A percentile compares a stretch with the other conserved stretches of the same genome.
Conservation (phyloP, 2,113 vertebrate genomes). For the Girardinichthys multiradiatus region DNA sequence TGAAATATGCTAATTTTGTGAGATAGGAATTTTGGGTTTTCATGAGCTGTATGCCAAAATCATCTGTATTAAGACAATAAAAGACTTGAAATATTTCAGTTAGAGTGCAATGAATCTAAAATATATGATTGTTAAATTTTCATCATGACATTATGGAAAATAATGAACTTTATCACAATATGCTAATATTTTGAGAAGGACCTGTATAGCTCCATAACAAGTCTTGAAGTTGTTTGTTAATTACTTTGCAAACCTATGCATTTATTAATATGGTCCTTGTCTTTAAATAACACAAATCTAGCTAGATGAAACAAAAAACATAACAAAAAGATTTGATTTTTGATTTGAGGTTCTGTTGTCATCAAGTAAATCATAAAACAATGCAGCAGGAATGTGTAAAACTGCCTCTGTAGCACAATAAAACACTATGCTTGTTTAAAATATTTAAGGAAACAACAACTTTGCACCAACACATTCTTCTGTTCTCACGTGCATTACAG, state of each 20-base stretch:
- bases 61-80: too few relatives aligned
- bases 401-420: background rate
- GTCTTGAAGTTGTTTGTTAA: background rate
- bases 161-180: too few relatives aligned
- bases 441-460: background rate
- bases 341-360: constrained; percentile 44
- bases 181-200: too few relatives aligned
- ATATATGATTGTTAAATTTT: too few relatives aligned
- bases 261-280: constrained; percentile 28
- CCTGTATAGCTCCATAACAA: too few relatives aligned
- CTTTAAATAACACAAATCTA: constrained; percentile 26
- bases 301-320: constrained; percentile 36
- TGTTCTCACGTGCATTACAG: constrained; percentile 17
- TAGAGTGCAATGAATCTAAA: too few relatives aligned
- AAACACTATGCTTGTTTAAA: background rate
- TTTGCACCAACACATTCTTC: constrained; percentile 12
- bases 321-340: constrained; percentile 44
- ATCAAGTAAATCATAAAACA: constrained; percentile 18
- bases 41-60: too few relatives aligned
- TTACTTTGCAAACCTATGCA: background rate
- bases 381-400: background rate
- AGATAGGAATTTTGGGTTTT: too few relatives aligned
- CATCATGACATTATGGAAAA: too few relatives aligned
- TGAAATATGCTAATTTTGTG: too few relatives aligned
- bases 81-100: too few relatives aligned